Percentiles rank a stretch among this genome's conserved stretches.
Conservation (phyloP, 2,888 invertebrate genomes). For the Gastrophysa polygoni region DNA sequence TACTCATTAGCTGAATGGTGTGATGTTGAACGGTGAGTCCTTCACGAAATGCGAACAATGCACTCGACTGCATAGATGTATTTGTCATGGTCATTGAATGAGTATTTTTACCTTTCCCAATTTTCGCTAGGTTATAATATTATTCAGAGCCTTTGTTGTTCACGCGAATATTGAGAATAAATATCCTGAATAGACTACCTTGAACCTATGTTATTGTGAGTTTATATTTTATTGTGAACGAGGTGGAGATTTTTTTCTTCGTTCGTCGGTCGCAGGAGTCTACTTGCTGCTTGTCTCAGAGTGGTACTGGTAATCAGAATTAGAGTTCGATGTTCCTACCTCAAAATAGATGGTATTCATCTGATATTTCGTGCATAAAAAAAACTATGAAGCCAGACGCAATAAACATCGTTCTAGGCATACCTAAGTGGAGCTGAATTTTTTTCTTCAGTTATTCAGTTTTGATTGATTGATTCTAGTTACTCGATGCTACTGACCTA, state of each 20-base stretch:
- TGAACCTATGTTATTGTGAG: background rate
- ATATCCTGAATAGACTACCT: background rate
- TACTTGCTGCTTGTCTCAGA: background rate
- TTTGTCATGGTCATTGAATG: background rate
- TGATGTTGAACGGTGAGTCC: background rate
- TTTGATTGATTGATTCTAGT: too few relatives aligned
- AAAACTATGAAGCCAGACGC: too few relatives aligned
- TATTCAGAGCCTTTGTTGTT: constrained; percentile 1
- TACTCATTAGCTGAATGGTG: too few relatives aligned
- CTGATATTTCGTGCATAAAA: too few relatives aligned
- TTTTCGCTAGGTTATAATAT: background rate
- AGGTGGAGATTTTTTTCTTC: constrained; percentile 7
- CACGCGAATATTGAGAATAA: background rate
- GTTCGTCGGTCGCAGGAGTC: background rate
- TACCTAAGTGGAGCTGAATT: too few relatives aligned
- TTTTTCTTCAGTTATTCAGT: too few relatives aligned
- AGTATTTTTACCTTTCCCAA: background rate
- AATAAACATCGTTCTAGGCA: too few relatives aligned
- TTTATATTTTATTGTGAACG: background rate
- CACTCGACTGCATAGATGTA: background rate
- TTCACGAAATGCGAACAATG: background rate
- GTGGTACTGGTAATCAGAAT: background rate
- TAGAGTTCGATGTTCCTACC: too few relatives aligned
- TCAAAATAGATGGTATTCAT: too few relatives aligned
- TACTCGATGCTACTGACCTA: too few relatives aligned